Conservation (phyloP, 2,797 vertebrate species). For the Clarias pachynema region DNA sequence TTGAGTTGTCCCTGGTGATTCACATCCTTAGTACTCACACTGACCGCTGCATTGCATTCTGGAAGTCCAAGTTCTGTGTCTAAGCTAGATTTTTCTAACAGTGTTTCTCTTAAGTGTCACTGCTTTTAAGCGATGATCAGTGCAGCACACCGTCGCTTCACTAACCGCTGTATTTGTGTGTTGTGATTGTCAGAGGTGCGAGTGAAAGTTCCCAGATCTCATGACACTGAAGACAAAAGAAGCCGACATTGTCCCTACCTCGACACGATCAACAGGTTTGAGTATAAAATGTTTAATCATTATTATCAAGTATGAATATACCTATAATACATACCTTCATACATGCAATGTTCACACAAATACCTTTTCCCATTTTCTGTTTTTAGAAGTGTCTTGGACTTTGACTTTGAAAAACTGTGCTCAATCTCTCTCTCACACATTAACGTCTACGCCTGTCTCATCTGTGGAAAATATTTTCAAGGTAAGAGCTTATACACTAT, state of each 20-base stretch:
- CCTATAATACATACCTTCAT: background rate
- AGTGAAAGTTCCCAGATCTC: slow-evolving; percentile 76
- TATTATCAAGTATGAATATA: background rate
- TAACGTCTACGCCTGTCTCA: slow-evolving; percentile 93
- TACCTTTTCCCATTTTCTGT: background rate
- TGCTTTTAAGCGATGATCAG: background rate
- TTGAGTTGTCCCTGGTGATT: no score
- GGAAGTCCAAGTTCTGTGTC: background rate
- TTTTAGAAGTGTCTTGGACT: slow-evolving; percentile 91
- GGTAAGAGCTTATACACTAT: slow-evolving; percentile 68
- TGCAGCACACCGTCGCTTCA: background rate
- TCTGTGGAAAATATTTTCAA: slow-evolving; percentile 97
- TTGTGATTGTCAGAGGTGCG: slow-evolving; percentile 54
- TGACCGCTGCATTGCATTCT: background rate
- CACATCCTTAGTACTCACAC: no score
- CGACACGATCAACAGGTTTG: slow-evolving; percentile 93
- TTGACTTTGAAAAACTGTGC: slow-evolving; percentile 97
- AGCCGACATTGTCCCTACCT: slow-evolving; percentile 94
- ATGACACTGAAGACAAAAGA: slow-evolving; percentile 82
- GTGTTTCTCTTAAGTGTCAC: background rate
- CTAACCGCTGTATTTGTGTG: background rate
- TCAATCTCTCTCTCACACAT: slow-evolving; percentile 96
- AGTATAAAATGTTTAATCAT: background rate
- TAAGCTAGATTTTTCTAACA: background rate
- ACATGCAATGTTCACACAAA: background rate